Base-by-base conservation (phyloP, 2,113 vertebrate species). In the Trichechus manatus region DNA sequence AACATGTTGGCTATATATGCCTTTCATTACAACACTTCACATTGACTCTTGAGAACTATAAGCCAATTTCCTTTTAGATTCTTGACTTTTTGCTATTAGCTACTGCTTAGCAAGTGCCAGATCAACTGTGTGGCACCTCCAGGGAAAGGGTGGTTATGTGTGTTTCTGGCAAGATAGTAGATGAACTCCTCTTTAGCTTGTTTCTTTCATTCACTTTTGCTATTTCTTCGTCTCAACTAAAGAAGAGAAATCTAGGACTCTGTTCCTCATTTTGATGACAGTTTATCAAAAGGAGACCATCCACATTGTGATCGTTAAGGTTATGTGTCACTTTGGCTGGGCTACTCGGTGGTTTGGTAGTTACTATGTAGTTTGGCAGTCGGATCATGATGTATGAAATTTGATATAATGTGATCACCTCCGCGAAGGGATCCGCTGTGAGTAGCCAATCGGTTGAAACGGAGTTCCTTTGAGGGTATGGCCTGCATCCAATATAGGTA, bases 31-130 rank as follows among this genome's bases (percentile, higher is more conserved):
- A 87, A 66, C 22, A 59, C 23, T 92, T 93, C 10, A 66, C 39
- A 33, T 63, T 74, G 44, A 50, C 56, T 42, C n/a, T 70, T 68
- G 70, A 89, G 23, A 92, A n/a, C 33, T 59, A 50, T 23, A 77
- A 90, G 3, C 68, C 63, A 39, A 27, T 77, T 97, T 91, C 66
- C 74, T 96, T 92, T 91, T 42, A 94, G 78, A 70, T 3, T 72
- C 84, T 75, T 89, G 68, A 80, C 27, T 39, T 78, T 94, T 95
- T 90, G 53, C 75, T 83, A 20, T 80, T 95, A 64, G 94, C 85
- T 92, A 78, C 33, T 96, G 11, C 87, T 96, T 89, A 95, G 81
- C 79, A 96, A 84, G 66, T 88, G 44, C 27, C 64, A 1, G 64
- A 44, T 91, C 33, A 79, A 56, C 36, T 66, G 22, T n/a, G 19